phyloP scores from a whole-genome alignment of 1,140 invertebrate species.

The Scaptomyza pallida region DNA sequence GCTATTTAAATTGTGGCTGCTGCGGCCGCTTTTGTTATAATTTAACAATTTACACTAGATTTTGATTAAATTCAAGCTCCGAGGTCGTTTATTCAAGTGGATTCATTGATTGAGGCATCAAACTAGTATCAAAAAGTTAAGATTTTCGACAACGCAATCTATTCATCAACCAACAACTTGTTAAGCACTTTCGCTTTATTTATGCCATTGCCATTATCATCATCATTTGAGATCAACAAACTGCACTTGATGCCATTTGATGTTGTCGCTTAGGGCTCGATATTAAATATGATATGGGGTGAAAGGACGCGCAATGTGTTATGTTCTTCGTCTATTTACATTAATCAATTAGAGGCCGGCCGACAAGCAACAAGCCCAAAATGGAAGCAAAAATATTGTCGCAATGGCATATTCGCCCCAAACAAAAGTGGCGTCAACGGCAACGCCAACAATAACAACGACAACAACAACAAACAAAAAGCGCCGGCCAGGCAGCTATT shows the following conservation, averaged over 20 bases:
- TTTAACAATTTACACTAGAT: conserved; percentile 45
- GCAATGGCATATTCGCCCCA: conserved; percentile 45
- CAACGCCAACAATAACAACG: conserved; percentile 41
- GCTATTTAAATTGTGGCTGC: conserved; percentile 6
- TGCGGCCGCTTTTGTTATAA: conserved; percentile 20
- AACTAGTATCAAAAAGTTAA: too few relatives aligned
- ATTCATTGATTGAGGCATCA: conserved; percentile 3
- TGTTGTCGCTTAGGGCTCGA: conserved; percentile 12
- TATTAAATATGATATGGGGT: conserved; percentile 35
- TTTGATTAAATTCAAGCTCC: conserved; percentile 23
- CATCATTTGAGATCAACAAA: conserved; percentile 33
- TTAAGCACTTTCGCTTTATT: background rate
- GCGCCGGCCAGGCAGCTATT: conserved; percentile 60
- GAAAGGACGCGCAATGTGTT: background rate
- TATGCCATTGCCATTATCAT: conserved; percentile 34
- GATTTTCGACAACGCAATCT: too few relatives aligned
- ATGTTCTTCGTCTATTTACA: conserved; percentile 60
- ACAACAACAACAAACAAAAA: conserved; percentile 43
- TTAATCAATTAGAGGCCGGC: conserved; percentile 74
- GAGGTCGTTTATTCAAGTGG: conserved; percentile 25
- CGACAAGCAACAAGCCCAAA: conserved; percentile 25
- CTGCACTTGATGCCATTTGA: conserved; percentile 27
- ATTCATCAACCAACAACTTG: too few relatives aligned
- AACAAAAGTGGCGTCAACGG: conserved; percentile 58
- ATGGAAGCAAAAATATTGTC: conserved; percentile 41